These are phyloP conservation scores for Sinonovacula constricta DNA, from an alignment of 1,140 invertebrate species.

Conservation along the genomic window DNA sequence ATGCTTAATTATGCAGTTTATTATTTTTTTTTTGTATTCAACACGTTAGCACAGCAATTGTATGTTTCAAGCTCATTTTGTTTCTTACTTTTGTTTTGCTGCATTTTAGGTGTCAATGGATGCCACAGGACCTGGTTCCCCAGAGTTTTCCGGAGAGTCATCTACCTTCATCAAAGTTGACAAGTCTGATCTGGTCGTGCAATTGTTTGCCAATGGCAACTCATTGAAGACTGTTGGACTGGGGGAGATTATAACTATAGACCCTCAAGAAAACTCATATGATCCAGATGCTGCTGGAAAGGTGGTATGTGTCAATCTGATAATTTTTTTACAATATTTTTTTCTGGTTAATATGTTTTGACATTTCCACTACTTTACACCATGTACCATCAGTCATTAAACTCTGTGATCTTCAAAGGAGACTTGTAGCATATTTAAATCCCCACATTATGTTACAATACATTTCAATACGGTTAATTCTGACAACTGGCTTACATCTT, in stretches of 20 bases:
- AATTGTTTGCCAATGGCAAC: conserved; percentile 65
- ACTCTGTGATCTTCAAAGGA: background rate
- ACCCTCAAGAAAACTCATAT: conserved; percentile 66
- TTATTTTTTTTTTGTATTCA: no score
- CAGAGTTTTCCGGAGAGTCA: background rate
- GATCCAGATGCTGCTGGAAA: conserved; percentile 71
- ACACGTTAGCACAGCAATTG: no score
- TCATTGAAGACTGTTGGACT: conserved; percentile 65
- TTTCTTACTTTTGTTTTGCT: no score
- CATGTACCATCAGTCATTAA: background rate
- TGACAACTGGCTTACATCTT: no score
- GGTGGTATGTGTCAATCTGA: conserved; percentile 47
- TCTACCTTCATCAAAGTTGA: conserved; percentile 67
- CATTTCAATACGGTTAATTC: no score
- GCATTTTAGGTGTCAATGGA: conserved; percentile 43
- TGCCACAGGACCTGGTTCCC: background rate
- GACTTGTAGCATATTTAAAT: no score
- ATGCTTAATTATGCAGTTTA: no score
- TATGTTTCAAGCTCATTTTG: no score
- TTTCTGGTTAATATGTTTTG: background rate
- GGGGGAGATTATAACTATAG: conserved; percentile 59
- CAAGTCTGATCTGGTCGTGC: conserved; percentile 63
- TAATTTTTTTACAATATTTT: background rate
- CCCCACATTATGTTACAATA: no score
- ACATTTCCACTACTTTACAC: background rate